Base-by-base conservation (phyloP, 2,113 vertebrate species). In the Dromaius novaehollandiae region DNA sequence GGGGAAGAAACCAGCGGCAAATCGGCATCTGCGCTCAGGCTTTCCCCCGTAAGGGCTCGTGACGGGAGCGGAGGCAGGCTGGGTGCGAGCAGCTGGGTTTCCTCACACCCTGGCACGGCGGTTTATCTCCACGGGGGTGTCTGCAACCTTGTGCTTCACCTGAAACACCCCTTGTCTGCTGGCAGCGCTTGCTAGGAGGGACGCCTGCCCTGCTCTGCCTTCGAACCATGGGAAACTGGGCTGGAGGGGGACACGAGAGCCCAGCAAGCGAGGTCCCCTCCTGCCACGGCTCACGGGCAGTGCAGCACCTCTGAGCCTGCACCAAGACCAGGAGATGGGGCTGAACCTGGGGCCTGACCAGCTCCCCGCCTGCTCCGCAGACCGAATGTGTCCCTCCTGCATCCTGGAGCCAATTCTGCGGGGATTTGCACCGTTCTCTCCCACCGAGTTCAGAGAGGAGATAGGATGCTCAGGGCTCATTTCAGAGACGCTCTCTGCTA, bases 311-410 rank as follows among this genome's bases (percentile, higher is more conserved):
- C 46, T 46, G 30, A 50, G 15, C 9, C 2, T 24, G 46, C 36
- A 82, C 26, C 36, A 36, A 34, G 50, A 78, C 38, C 21, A 84
- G 84, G 84, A 82, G 17, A 40, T 19, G 61, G 53, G 40, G 58
- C 19, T 58, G 40, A 53, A 11, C 48, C 60, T 63, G 25, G n/a
- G 8, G 30, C 0, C 11, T 7, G 30, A 64, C 40, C 25, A 76
- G 46, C 74, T 64, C 46, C 22, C 40, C 5, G 61, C 5, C 8
- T 40, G 28, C 63, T 81, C 83, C 0, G 0, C 19, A 48, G 38
- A 60, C 7, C 4, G 1, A 63, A 32, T 5, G 34, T 36, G 51
- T 7, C n/a, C 17, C 70, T 79, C 24, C 3, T 8, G 42, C 12
- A 82, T 1, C 18, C 24, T n/a, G 18, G 20, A 64, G 53, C 14